Percentiles rank a stretch among this genome's conserved stretches.
phyloP scores from a whole-genome alignment of 1,140 invertebrate genomes.

The Bombus affinis region DNA sequence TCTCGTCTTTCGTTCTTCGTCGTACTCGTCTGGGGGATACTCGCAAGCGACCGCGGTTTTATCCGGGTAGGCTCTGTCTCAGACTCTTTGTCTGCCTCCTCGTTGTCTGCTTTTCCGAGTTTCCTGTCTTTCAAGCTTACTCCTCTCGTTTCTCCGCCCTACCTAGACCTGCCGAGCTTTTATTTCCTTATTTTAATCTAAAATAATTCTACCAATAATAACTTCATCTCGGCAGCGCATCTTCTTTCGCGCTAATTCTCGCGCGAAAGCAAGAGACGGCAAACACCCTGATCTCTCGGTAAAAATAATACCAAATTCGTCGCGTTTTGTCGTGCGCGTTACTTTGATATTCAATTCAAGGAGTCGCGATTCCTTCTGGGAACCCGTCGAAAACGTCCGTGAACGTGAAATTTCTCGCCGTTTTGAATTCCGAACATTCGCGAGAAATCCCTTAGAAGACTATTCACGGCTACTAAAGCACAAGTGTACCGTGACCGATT shows the following conservation, averaged over 20 bases:
- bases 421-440: background rate
- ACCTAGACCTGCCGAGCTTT: slow-evolving; percentile 18
- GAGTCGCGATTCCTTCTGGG: background rate
- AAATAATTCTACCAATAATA: slow-evolving; percentile 65
- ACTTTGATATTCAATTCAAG: slow-evolving; percentile 8
- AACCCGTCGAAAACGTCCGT: background rate
- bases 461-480: background rate
- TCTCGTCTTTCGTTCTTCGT: background rate
- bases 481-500: background rate
- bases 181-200: slow-evolving; percentile 56
- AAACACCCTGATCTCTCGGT: too few species aligned
- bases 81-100: slow-evolving; percentile 28
- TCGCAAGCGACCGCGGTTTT: slow-evolving; percentile 21
- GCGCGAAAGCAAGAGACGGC: background rate
- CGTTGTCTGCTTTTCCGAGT: slow-evolving; percentile 9
- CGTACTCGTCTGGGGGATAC: slow-evolving; percentile 31
- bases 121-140: slow-evolving; percentile 1
- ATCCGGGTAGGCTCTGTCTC: background rate
- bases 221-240: slow-evolving; percentile 36
- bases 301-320: background rate
- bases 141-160: background rate
- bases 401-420: background rate
- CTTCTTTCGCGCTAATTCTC: slow-evolving; percentile 7
- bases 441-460: background rate
- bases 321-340: background rate